Conservation (phyloP, 2,113 vertebrate species). For the Anser brachyrhynchus region DNA sequence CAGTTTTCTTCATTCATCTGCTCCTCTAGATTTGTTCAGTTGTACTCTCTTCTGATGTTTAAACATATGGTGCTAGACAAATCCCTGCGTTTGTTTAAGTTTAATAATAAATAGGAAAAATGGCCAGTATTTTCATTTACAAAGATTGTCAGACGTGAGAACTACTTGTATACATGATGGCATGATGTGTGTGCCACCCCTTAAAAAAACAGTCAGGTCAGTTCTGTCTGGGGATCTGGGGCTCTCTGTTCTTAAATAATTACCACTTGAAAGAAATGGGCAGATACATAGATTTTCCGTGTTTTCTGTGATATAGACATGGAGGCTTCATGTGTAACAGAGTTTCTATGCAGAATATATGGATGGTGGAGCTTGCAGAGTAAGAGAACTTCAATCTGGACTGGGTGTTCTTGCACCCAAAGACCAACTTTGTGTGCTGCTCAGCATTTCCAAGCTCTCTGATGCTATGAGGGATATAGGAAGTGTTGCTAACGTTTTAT, state of each 20-base stretch:
- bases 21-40: neutral
- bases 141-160: neutral
- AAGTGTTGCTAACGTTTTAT: neutral
- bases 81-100: neutral
- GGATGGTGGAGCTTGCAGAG: neutral
- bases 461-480: neutral
- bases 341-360: neutral
- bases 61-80: neutral
- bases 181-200: neutral
- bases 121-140: neutral
- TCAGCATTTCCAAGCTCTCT: neutral
- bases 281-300: neutral
- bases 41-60: neutral
- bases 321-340: neutral
- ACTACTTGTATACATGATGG: neutral
- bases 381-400: neutral
- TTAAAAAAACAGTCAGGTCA: neutral
- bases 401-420: neutral
- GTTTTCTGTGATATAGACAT: neutral
- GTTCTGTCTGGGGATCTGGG: neutral
- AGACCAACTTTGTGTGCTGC: neutral
- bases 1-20: neutral
- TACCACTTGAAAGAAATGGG: neutral
- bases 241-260: neutral
- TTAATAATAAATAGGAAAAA: neutral